Percentiles rank a stretch among this genome's conserved stretches.
These are phyloP conservation scores for Macroramphosus scolopax DNA, from an alignment of 2,797 vertebrate genomes.

Conservation along the genomic window DNA sequence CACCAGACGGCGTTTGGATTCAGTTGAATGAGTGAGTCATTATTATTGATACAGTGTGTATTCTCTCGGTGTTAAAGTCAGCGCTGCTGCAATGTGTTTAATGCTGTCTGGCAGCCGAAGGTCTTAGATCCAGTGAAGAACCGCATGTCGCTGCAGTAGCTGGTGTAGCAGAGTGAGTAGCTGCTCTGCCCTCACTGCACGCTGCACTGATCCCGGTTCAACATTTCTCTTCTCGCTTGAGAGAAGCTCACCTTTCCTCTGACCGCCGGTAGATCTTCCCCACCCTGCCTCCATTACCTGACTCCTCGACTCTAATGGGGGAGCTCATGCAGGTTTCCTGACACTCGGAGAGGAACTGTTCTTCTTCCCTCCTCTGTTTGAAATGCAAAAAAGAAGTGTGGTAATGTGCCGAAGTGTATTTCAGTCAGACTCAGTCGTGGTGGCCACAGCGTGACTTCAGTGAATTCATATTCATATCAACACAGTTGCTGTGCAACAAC, in stretches of 20 bases:
- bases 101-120: constrained; percentile 46
- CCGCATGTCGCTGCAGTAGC: constrained; percentile 39
- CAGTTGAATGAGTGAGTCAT: constrained; percentile 50
- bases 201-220: constrained; percentile 40
- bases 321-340: constrained; percentile 40
- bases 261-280: constrained; percentile 32
- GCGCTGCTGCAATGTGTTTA: constrained; percentile 38
- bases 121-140: constrained; percentile 30
- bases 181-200: constrained; percentile 26
- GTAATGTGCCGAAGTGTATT: too few relatives aligned
- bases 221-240: constrained; percentile 18
- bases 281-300: constrained; percentile 43
- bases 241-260: constrained; percentile 28
- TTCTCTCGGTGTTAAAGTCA: too few relatives aligned
- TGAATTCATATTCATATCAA: too few relatives aligned
- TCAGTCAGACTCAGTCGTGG: too few relatives aligned
- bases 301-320: constrained; percentile 40
- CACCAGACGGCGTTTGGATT: constrained; percentile 36
- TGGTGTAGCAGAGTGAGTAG: constrained; percentile 4
- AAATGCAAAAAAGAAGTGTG: constrained; percentile 29
- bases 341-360: constrained; percentile 27
- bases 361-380: constrained; percentile 28
- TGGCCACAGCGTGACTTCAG: too few relatives aligned
- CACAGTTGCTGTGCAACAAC: too few relatives aligned
- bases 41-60: constrained; percentile 48